These are phyloP conservation scores for Rhizomys pruinosus DNA, from an alignment of 2,113 vertebrate genomes.

Conservation along the genomic window DNA sequence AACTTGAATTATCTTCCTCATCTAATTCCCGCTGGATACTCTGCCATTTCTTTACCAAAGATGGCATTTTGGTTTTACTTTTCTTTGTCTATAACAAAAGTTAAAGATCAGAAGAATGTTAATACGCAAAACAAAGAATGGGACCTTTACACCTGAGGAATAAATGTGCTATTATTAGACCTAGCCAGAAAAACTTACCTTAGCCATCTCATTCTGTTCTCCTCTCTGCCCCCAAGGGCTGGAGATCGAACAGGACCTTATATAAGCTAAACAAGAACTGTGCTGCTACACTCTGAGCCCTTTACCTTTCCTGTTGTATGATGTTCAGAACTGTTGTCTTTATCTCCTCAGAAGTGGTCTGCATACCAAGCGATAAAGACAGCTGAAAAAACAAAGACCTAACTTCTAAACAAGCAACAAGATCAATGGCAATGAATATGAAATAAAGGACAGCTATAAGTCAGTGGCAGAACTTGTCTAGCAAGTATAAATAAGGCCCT, in stretches of 20 bases:
- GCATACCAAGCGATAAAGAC: too few relatives aligned
- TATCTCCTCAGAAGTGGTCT: not conserved
- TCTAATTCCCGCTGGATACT: slow-evolving; percentile 98
- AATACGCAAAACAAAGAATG: not conserved
- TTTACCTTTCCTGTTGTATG: not conserved
- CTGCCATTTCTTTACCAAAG: slow-evolving; percentile 98
- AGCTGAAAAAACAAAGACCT: not conserved
- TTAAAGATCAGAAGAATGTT: not conserved
- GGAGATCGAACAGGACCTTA: too few relatives aligned
- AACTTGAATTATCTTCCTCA: slow-evolving; percentile 97
- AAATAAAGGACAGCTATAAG: not conserved
- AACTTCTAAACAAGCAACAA: not conserved
- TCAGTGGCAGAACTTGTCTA: too few relatives aligned
- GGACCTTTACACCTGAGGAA: not conserved
- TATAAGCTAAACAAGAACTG: not conserved
- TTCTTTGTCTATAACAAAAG: slow-evolving; percentile 89
- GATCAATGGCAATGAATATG: not conserved
- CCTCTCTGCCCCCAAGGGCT: not conserved
- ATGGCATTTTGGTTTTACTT: slow-evolving; percentile 98
- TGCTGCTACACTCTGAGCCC: not conserved
- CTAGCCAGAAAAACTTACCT: not conserved
- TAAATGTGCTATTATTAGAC: not conserved
- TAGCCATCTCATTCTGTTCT: not conserved
- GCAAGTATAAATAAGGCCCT: too few relatives aligned
- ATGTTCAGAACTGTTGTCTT: not conserved